These are phyloP conservation scores for Synanthedon formicaeformis DNA, from an alignment of 2,888 invertebrate species.

Conservation along the genomic window DNA sequence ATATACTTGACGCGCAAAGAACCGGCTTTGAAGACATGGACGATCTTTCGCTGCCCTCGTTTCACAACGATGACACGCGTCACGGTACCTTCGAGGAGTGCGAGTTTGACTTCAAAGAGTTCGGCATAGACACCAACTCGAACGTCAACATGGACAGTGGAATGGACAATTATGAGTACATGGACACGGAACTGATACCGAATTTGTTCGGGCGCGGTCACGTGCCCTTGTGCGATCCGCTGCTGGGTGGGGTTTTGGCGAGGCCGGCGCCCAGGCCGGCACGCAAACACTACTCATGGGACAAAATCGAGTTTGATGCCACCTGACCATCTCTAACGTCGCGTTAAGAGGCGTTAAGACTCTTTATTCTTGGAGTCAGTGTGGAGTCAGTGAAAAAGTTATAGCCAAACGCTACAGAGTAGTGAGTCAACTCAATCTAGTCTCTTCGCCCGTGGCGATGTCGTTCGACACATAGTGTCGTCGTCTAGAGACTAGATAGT, in stretches of 20 bases:
- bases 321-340: slow-evolving; percentile 42
- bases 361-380: no score
- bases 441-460: slow-evolving; percentile 4
- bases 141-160: slow-evolving; percentile 66
- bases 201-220: slow-evolving; percentile 61
- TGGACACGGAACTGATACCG: slow-evolving; percentile 56
- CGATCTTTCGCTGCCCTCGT: slow-evolving; percentile 53
- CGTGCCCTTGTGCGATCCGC: slow-evolving; percentile 75
- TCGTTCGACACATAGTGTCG: slow-evolving; percentile 55
- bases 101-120: slow-evolving; percentile 72
- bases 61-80: slow-evolving; percentile 48
- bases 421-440: slow-evolving; percentile 8
- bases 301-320: slow-evolving; percentile 80
- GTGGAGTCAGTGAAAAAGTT: no score
- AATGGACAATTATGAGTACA: slow-evolving; percentile 52
- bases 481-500: slow-evolving; percentile 17
- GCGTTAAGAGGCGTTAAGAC: background rate
- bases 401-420: slow-evolving; percentile 21
- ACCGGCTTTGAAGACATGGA: slow-evolving; percentile 58
- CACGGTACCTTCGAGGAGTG: slow-evolving; percentile 35
- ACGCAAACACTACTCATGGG: slow-evolving; percentile 78
- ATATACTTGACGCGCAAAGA: slow-evolving; percentile 47
- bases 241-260: slow-evolving; percentile 76
- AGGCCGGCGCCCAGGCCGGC: slow-evolving; percentile 73
- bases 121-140: slow-evolving; percentile 72